phyloP scores from a whole-genome alignment of 2,888 invertebrate species.

The Hypsopygia costalis region DNA sequence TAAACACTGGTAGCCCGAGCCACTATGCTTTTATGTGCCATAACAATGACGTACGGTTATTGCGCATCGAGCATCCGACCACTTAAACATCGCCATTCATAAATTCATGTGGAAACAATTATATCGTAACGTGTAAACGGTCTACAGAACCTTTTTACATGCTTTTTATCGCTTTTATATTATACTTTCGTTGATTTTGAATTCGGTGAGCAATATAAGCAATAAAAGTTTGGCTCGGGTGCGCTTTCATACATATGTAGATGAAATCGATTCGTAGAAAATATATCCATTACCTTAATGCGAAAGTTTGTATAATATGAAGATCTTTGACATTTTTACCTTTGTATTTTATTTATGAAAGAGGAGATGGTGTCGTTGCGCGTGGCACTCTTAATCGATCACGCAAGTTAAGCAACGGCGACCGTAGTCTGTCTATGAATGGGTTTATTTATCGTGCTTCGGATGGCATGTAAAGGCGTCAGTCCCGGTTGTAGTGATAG shows the following conservation, averaged over 20 bases:
- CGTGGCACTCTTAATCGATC: no score
- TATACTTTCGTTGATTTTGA: neutral
- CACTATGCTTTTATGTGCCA: constrained; percentile 45
- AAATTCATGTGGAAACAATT: constrained; percentile 29
- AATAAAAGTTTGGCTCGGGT: neutral
- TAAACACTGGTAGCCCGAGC: constrained; percentile 47
- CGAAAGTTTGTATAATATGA: no score
- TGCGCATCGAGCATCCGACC: constrained; percentile 35
- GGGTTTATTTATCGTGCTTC: no score
- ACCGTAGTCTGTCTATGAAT: no score
- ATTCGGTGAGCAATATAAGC: neutral
- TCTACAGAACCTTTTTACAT: neutral
- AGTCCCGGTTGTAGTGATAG: no score
- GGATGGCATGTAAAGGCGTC: no score
- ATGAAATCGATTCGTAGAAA: no score
- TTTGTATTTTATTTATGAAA: no score
- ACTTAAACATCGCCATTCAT: constrained; percentile 36
- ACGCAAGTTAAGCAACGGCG: no score
- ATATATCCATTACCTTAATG: no score
- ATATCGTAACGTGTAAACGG: constrained; percentile 18
- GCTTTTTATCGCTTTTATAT: neutral
- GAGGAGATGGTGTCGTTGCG: no score
- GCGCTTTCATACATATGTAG: neutral
- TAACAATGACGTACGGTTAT: constrained; percentile 59
- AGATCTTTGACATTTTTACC: no score